Evolutionary conservation across 1,140 invertebrate genomes (phyloP), one percentile per base, ranked within the genome.

Genomic region (Oscheius sp.): DNA sequence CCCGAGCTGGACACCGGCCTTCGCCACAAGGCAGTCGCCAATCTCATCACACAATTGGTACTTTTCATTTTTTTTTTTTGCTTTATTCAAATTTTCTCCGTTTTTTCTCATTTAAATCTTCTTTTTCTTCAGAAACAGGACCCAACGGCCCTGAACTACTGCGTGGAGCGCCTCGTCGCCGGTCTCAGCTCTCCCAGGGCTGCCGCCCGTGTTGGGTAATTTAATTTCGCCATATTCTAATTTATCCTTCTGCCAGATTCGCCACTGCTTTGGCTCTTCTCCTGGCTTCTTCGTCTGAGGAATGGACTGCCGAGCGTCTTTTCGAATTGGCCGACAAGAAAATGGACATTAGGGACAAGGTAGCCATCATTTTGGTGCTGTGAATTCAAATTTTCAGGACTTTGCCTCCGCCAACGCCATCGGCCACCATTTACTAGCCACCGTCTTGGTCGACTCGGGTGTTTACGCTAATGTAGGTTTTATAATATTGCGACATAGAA

Each of bases 241-340:
- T 18, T 15, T 23, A 15, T 15, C 42, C 42, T 23, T 23, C 23
- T 45, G 18, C 23, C 42, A 45, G 42, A 18, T 45, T 18, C 42
- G 18, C 61, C 10, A 63, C 61, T 13, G 31, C 61, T 34, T 34
- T 63, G 31, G 35, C 15, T 34, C 18, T 63, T 34, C 31, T 36
- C 10, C 49, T 55, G 26, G 15, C 15, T 10, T 63, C 61, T 7
- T 13, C 35, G 26, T 34, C 13, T 34, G 10, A 10, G 23, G 10
- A 63, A 26, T 63, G 61, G 61, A 35, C 61, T 7, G 32, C 36
- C 20, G 61, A 35, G n/a, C 18, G 31, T 13, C 32, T 63, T 26
- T 63, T 32, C 31, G 61, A 42, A 34, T n/a, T 63, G 18, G 61
- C 61, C 1, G 61, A 63, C 10, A 63, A 34, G 26, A 63, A 63